Percentiles rank a stretch among this genome's conserved stretches.
These are phyloP conservation scores for Dendrocincla tyrannina DNA, from an alignment of 2,797 vertebrate species.

Conservation along the genomic window DNA sequence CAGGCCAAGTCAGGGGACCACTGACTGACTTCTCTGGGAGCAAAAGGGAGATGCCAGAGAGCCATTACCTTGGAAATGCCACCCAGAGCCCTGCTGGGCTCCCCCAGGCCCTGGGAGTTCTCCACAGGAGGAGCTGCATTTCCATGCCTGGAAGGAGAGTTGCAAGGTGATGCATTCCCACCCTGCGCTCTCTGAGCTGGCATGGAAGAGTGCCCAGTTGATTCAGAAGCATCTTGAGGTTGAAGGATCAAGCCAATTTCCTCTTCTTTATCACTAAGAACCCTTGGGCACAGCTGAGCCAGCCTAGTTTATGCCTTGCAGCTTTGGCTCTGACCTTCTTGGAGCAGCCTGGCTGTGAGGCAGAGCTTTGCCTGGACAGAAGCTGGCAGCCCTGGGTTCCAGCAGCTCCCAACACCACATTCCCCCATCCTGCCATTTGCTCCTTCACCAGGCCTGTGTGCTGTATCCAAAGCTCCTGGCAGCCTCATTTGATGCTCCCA, in stretches of 20 bases:
- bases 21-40: neutral
- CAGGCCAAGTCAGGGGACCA: fast-evolving
- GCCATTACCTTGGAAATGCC: neutral
- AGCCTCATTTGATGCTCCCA: neutral
- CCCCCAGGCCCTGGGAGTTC: neutral
- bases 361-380: neutral
- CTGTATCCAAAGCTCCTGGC: neutral
- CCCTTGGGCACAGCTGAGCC: neutral
- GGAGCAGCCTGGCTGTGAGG: neutral
- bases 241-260: neutral
- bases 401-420: neutral
- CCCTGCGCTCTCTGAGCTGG: neutral
- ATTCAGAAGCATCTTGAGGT: neutral
- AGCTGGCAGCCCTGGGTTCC: neutral
- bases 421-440: neutral
- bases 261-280: neutral
- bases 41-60: neutral
- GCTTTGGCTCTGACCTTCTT: neutral
- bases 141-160: neutral
- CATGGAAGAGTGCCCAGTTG: too few species aligned
- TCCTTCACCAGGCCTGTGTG: neutral
- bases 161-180: neutral
- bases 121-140: neutral
- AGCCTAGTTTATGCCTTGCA: neutral
- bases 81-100: neutral